Evolutionary conservation across 2,113 vertebrate species (phyloP).

Genomic region (Callipepla squamata): DNA sequence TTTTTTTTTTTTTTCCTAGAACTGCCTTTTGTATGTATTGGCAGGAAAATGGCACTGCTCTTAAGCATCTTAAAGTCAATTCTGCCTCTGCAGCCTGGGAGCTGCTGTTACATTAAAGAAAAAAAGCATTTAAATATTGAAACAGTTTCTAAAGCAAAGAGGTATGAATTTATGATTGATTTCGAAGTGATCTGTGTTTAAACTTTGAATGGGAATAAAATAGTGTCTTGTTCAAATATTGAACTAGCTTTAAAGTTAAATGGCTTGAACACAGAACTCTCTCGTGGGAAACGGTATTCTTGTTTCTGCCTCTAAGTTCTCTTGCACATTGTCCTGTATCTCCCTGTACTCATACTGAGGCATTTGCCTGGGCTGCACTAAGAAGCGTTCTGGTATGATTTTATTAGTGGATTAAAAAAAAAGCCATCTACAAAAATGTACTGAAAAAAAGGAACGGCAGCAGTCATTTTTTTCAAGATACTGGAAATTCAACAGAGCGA

Average conservation of each 20-base stretch:
- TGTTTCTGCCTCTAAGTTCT: slow-evolving; percentile 36
- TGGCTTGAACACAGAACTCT: slow-evolving; percentile 48
- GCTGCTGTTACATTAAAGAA: slow-evolving; percentile 29
- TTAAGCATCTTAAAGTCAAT: slow-evolving; percentile 53
- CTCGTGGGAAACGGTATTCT: slow-evolving; percentile 71
- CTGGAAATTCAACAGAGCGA: slow-evolving; percentile 8
- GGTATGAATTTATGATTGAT: slow-evolving; percentile 60
- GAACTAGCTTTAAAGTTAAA: slow-evolving; percentile 73
- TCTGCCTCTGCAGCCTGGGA: slow-evolving; percentile 43
- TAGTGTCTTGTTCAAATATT: slow-evolving; percentile 72
- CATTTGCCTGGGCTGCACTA: slow-evolving; percentile 25
- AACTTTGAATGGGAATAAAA: slow-evolving; percentile 68
- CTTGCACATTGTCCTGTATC: slow-evolving; percentile 38
- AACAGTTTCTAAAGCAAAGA: slow-evolving; percentile 62
- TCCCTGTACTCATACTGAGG: slow-evolving; percentile 31
- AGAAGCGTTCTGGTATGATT: not conserved
- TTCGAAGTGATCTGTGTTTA: slow-evolving; percentile 51
- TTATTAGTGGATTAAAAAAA: slow-evolving; percentile 28
- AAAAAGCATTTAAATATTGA: slow-evolving; percentile 46
- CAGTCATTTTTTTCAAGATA: not conserved
- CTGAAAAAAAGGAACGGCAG: slow-evolving; percentile 41
- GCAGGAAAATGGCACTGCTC: slow-evolving; percentile 22
- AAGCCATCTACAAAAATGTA: not conserved
- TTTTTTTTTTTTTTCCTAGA: slow-evolving; percentile 54
- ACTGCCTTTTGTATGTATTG: slow-evolving; percentile 50